Evolutionary conservation across 2,113 vertebrate genomes (phyloP), one percentile per base, ranked within the genome.

Genomic region (Montifringilla adamsi): DNA sequence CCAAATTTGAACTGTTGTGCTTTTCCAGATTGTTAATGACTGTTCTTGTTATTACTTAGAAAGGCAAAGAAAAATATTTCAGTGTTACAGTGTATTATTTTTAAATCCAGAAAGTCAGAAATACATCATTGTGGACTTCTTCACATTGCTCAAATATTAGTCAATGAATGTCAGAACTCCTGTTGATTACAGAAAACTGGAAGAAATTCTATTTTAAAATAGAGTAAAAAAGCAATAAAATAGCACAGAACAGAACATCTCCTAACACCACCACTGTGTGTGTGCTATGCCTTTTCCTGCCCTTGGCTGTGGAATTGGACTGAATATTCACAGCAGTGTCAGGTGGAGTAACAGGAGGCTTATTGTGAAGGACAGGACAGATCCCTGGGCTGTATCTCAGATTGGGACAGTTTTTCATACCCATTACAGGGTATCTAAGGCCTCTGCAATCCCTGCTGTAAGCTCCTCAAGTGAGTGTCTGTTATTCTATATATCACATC

Each of bases 301-400:
- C 26, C 33, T 56, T 62, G 41, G 8, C 50, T 83, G 46, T 21
- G 15, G 37, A 66, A 28, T 19, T 56, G 55, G 26, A 33, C 24
- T 50, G 75, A 64, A 47, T 27, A 46, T 41, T 50, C 60, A 75
- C 24, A 70, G 18, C 27, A 41, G 15, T 4, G 15, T 50, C 41
- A 50, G 55, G 2, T 13, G 28, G 15, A 49, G 3, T 13, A 27
- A 24, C 1, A 6, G 30, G 20, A 3, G 3, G 28, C 20, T 72
- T 17, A 9, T 3, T 59, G 55, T 35, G 50, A 64, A 37, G n/a
- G 16, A 26, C 0, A 0, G 14, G 18, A 41, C 1, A 0, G 6
- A 39, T 44, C 43, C 39, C 9, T 52, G 24, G 7, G 17, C 4
- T 18, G 39, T 64, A 41, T 30, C 31, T 82, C 44, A 59, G 39